Conservation (phyloP, 1,140 invertebrate genomes). For the Campoletis sonorensis region DNA sequence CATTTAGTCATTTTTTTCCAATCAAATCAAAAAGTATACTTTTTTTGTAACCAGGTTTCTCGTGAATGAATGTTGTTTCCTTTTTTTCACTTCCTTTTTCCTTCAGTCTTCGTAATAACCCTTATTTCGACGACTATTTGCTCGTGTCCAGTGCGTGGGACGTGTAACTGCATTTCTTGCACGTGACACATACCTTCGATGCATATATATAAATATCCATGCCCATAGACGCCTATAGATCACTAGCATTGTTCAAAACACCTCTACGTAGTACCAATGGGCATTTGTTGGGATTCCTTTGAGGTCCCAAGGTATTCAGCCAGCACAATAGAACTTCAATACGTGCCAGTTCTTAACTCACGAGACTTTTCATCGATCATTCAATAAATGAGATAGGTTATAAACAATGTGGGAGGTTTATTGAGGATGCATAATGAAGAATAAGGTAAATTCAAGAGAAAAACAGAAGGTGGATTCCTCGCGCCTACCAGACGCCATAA, state of each 20-base stretch:
- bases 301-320: neutral
- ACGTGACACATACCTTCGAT: slow-evolving; percentile 45
- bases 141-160: slow-evolving; percentile 45
- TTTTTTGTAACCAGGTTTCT: neutral
- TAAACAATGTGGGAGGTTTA: slow-evolving; percentile 14
- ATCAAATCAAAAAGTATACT: neutral
- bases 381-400: neutral
- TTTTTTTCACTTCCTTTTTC: neutral
- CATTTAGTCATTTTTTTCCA: too few species aligned
- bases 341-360: slow-evolving; percentile 23
- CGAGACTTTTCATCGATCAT: slow-evolving; percentile 24
- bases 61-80: neutral
- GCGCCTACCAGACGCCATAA: slow-evolving; percentile 22
- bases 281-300: neutral
- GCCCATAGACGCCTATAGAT: neutral
- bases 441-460: slow-evolving; percentile 9
- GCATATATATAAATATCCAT: neutral
- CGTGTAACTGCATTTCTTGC: slow-evolving; percentile 53
- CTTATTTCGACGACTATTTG: neutral
- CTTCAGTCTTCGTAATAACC: neutral
- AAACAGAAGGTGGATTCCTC: slow-evolving; percentile 29
- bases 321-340: neutral
- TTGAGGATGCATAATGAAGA: slow-evolving; percentile 28
- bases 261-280: neutral
- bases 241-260: too few species aligned